Evolutionary conservation across 2,888 invertebrate species (phyloP).

Genomic region (Zhuqinia jingwanae): DNA sequence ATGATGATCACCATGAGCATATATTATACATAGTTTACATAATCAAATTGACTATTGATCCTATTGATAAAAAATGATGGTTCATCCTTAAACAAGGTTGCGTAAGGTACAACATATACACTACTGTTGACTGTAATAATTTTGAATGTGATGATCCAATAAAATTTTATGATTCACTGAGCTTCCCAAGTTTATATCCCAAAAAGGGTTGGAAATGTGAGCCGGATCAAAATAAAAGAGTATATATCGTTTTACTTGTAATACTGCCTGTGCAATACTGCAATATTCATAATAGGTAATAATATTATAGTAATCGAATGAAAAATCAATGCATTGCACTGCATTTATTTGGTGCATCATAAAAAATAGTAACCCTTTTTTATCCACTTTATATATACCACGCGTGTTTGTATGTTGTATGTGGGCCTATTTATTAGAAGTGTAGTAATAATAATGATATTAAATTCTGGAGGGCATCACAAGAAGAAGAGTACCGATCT

Average conservation of each 20-base stretch:
- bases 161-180: conserved; percentile 56
- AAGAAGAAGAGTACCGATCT: background rate
- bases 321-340: conserved; percentile 30
- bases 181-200: background rate
- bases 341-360: background rate
- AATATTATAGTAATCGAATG: conserved; percentile 17
- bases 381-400: too few species aligned
- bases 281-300: background rate
- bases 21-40: conserved; percentile 39
- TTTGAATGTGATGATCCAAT: conserved; percentile 40
- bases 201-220: background rate
- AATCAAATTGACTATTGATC: conserved; percentile 62
- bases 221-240: background rate
- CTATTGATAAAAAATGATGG: background rate
- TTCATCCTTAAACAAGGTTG: background rate
- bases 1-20: too few species aligned
- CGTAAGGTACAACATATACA: background rate
- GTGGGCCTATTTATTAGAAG: too few species aligned
- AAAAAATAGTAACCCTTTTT: background rate
- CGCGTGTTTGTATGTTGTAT: too few species aligned
- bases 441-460: too few species aligned
- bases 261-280: background rate
- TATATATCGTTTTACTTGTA: background rate
- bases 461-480: background rate
- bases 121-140: conserved; percentile 17